A percentile compares a stretch with the other conserved stretches of the same genome.
phyloP scores from a whole-genome alignment of 2,797 vertebrate species.

The Morus bassanus region DNA sequence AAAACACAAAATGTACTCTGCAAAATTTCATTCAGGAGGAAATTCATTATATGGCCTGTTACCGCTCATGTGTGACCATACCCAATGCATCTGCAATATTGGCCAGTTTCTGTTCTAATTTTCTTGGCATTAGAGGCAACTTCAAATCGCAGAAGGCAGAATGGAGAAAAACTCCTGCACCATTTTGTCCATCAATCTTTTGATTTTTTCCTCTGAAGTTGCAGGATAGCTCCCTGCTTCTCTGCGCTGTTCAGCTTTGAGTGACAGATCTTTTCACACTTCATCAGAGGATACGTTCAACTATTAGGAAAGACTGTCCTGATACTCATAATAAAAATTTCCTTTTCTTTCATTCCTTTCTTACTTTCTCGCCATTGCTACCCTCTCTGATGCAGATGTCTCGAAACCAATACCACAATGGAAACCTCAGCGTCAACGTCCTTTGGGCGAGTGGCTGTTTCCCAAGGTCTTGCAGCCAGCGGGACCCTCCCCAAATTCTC shows the following conservation, averaged over 20 bases:
- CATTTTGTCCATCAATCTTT: background rate
- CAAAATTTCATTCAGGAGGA: background rate
- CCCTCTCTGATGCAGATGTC: background rate
- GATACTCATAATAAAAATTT: background rate
- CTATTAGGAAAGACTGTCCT: background rate
- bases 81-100: background rate
- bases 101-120: background rate
- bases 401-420: background rate
- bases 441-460: background rate
- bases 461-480: background rate
- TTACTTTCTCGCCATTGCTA: background rate
- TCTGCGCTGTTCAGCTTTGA: background rate
- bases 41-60: background rate
- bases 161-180: background rate
- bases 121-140: background rate
- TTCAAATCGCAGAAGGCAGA: background rate
- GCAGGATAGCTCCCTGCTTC: background rate
- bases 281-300: background rate
- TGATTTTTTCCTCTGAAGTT: background rate
- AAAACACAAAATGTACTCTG: background rate
- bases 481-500: background rate
- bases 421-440: background rate
- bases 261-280: background rate
- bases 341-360: background rate
- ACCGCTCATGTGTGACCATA: fast-evolving